Conservation (phyloP, 2,113 vertebrate genomes). For the Calidris pygmaea region DNA sequence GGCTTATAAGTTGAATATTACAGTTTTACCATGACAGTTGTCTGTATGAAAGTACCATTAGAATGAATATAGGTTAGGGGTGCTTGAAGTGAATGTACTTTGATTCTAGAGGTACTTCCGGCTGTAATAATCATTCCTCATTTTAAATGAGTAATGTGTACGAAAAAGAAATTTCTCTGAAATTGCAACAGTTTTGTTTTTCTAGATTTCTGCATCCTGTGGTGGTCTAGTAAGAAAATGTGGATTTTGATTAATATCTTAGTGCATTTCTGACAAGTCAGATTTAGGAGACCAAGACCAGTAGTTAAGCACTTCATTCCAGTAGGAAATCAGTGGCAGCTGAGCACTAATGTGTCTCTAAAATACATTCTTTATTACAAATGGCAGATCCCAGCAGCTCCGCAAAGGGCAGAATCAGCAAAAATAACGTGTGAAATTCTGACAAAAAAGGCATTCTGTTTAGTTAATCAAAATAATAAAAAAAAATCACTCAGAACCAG, state of each 20-base stretch:
- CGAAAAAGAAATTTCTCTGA: neutral
- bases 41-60: neutral
- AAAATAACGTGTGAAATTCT: neutral
- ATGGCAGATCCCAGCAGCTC: neutral
- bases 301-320: neutral
- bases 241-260: neutral
- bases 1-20: neutral
- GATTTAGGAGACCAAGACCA: neutral
- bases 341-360: neutral
- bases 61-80: neutral
- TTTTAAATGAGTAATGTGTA: neutral
- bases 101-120: neutral
- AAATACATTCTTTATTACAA: neutral
- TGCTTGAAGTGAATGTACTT: neutral
- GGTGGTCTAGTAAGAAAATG: neutral
- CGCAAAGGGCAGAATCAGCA: neutral
- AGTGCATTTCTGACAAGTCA: neutral
- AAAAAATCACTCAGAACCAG: neutral
- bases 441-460: neutral
- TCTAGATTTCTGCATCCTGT: neutral
- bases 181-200: neutral
- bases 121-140: neutral
- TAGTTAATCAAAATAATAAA: neutral
- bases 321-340: neutral
- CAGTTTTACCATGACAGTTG: neutral